phyloP scores from a whole-genome alignment of 2,888 invertebrate genomes.

The Pecten maximus region DNA sequence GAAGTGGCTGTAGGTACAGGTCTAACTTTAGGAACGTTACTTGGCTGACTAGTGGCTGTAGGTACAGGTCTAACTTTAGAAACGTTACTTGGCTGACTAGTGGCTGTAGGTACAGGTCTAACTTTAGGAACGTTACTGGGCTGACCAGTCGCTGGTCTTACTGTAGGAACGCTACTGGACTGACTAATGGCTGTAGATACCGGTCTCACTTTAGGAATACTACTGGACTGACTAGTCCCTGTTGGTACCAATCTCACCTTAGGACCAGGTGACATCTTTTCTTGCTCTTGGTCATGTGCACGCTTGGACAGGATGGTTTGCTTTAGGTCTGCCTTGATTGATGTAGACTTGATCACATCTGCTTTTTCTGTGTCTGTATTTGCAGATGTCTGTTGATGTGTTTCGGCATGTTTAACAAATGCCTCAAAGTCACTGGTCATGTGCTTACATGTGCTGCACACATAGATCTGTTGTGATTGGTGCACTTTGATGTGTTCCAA shows the following conservation, averaged over 20 bases:
- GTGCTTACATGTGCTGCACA: slow-evolving; percentile 51
- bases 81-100: slow-evolving; percentile 50
- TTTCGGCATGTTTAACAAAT: slow-evolving; percentile 52
- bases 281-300: neutral
- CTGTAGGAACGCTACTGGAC: no score
- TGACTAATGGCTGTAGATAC: no score
- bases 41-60: slow-evolving; percentile 48
- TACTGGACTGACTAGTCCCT: no score
- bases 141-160: slow-evolving; percentile 47
- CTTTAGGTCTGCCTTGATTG: slow-evolving; percentile 38
- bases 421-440: slow-evolving; percentile 48
- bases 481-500: slow-evolving; percentile 67
- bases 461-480: slow-evolving; percentile 48
- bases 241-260: no score
- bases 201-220: no score
- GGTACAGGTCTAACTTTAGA: slow-evolving; percentile 9
- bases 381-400: slow-evolving; percentile 39
- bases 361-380: slow-evolving; percentile 26
- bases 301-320: neutral
- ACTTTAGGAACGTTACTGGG: slow-evolving; percentile 39
- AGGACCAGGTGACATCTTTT: slow-evolving; percentile 35
- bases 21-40: slow-evolving; percentile 28
- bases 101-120: neutral
- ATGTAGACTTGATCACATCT: slow-evolving; percentile 44
- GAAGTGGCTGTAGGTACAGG: slow-evolving; percentile 38